phyloP scores from a whole-genome alignment of 2,113 vertebrate genomes.

The Carassius auratus region DNA sequence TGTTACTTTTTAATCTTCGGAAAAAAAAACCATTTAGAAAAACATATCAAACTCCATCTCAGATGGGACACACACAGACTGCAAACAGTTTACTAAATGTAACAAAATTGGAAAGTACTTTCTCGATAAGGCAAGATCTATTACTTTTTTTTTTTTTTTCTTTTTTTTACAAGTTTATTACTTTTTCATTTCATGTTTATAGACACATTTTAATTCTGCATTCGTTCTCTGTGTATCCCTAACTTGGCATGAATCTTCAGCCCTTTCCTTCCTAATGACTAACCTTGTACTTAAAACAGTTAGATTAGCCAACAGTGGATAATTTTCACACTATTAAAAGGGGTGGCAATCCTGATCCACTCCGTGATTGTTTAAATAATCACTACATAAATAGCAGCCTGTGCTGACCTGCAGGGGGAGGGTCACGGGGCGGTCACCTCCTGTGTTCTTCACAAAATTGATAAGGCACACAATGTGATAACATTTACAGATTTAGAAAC shows the following conservation, averaged over 20 bases:
- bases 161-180: not conserved
- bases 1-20: not conserved
- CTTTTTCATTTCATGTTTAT: not conserved
- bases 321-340: conserved; percentile 28
- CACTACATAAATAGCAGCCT: conserved; percentile 48
- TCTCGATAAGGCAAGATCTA: not conserved
- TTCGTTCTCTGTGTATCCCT: not conserved
- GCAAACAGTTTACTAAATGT: not conserved
- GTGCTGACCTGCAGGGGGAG: not conserved
- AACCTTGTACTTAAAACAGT: not conserved
- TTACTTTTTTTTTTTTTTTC: not conserved
- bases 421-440: conserved; percentile 27
- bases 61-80: not conserved
- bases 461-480: conserved; percentile 66
- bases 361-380: too few species aligned
- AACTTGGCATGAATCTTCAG: not conserved
- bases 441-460: conserved; percentile 45
- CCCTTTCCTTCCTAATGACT: not conserved
- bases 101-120: not conserved
- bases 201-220: not conserved
- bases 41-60: too few species aligned
- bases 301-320: not conserved
- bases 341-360: too few species aligned
- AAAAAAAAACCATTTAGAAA: too few species aligned
- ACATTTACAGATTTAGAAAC: conserved; percentile 41